A percentile compares a stretch with the other conserved stretches of the same genome.
These are phyloP conservation scores for Canis aureus DNA, from an alignment of 2,113 vertebrate species.

Conservation along the genomic window DNA sequence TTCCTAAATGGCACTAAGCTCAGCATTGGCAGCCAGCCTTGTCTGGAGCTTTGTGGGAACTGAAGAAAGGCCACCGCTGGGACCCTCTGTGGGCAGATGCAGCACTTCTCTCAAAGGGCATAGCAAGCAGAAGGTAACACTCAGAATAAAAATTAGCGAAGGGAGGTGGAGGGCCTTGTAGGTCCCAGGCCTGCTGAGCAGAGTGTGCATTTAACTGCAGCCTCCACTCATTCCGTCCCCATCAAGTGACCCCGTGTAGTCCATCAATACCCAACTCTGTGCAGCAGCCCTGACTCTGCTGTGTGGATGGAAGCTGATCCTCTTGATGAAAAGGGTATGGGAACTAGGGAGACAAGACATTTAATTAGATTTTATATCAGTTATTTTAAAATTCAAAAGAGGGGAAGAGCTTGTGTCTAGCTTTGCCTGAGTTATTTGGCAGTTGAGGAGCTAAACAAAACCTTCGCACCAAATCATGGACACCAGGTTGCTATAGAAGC, in stretches of 20 bases:
- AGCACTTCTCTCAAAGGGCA: not conserved
- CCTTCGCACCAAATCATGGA: not conserved
- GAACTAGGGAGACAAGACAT: not conserved
- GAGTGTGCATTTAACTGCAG: not conserved
- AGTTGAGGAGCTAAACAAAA: not conserved
- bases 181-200: not conserved
- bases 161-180: not conserved
- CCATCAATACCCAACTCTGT: rapidly evolving
- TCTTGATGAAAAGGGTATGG: not conserved
- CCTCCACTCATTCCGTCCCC: not conserved
- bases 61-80: not conserved
- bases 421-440: conserved; percentile 28
- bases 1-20: conserved; percentile 13
- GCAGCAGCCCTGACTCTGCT: not conserved
- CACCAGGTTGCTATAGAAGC: not conserved
- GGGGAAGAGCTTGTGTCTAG: not conserved
- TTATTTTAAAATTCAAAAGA: conserved; percentile 56
- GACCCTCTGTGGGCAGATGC: not conserved
- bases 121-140: not conserved
- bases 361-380: conserved; percentile 1
- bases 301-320: not conserved
- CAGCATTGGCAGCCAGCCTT: not conserved
- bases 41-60: not conserved
- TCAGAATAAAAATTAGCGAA: not conserved
- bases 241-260: not conserved